Base-by-base conservation (phyloP, 2,888 invertebrate genomes). In the Eumacrocentrus americanus region DNA sequence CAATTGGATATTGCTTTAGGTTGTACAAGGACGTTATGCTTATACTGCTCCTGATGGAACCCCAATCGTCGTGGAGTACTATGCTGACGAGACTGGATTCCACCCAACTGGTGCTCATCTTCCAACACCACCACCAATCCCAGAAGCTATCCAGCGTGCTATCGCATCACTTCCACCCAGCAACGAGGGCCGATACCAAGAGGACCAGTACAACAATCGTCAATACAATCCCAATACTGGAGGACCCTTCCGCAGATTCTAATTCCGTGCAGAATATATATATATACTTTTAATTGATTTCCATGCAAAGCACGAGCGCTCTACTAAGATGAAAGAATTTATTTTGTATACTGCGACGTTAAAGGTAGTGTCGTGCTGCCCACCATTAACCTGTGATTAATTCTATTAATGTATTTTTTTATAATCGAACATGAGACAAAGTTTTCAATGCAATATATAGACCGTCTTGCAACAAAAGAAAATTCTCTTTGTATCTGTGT, bases 51-150 rank as follows among this genome's bases (percentile, higher is more conserved):
- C 91, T 0, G 91, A 92, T 69, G 88, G 88, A 63, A 88, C 87
- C 11, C 89, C 89, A 1, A 88, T 91, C 62, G 85, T 86, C 64
- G 84, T 91, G 7, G 87, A 83, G 35, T 91, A 91, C 70, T 84
- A 90, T 14, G 91, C 91, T 16, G 91, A 91, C 77, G 91, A 91
- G 81, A 89, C 89, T 75, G 92, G 91, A 59, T 92, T 90, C 81
- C 86, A 89, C 73, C 89, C 91, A 9, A 86, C 86, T 70, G 91
- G 91, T 53, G 89, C 89, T 40, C 91, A 91, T 79, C 80, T 91
- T 68, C 91, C 92, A 38, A 90, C 89, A n/a, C 86, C 91, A 5
- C 91, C 91, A 37, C 90, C 91, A 20, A 84, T 91, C 68, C 91
- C 91, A 29, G 87, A 85, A 74, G 88, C 88, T 44, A 89, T 89